Base-by-base conservation (phyloP, 2,888 invertebrate species). In the Sericinus montela region DNA sequence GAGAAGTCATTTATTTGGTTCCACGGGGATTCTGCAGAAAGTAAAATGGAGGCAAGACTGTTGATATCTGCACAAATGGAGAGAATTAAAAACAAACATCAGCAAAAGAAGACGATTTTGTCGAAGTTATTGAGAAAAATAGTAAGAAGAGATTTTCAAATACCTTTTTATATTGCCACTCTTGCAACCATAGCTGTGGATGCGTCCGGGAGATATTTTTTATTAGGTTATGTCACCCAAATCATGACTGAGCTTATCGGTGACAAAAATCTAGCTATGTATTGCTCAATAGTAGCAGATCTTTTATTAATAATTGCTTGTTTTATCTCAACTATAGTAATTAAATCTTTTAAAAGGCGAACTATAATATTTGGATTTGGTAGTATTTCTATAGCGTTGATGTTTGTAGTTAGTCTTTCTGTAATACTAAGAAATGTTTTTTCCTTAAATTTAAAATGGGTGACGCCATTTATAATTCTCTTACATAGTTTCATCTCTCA, bases 221-320 rank as follows among this genome's bases (percentile, higher is more conserved):
- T 65, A 3, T 19, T 55, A 5, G 63, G 59, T 9, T 70, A 67
- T 11, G 50, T 59, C 9, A 60, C 62, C 4, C 58, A 67, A 45
- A 69, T 72, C n/a, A 59, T 72, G 61, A 44, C 45, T 5, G 55
- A 62, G 23, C 39, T 72, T 3, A 46, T 61, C 1, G 59, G 49
- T 0, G 56, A 59, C 30, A 45, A 62, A 45, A 55, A 65, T 1
- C 34, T 63, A 15, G 72, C 66, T 0, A 45, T 60, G 15, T 73
- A 71, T 51, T 66, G 63, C 29, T 62, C 71, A 2, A 44, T 73
- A 13, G 66, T 59, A 11, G 51, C 61, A 4, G 75, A 76, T 62
- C n/a, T 56, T 3, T 49, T 70, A 9, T 59, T 61, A 3, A 35
- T 70, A n/a, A 4, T 59, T 3, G 68, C 69, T 11, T 51, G 67